These are phyloP conservation scores for Gymnocephalus cernua DNA, from an alignment of 2,113 vertebrate genomes.

Conservation along the genomic window DNA sequence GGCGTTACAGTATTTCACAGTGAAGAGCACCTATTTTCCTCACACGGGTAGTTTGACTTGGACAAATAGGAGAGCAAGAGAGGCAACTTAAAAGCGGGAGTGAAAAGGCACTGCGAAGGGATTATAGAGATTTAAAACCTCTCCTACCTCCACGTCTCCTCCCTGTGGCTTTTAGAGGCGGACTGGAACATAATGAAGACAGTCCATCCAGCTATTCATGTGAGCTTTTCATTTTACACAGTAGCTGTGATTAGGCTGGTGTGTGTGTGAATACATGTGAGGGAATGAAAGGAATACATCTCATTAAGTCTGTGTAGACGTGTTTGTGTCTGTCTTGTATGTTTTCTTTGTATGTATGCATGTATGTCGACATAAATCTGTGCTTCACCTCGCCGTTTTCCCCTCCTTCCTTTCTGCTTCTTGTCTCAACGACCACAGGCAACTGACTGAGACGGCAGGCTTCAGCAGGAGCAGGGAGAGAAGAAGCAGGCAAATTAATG, in stretches of 20 bases:
- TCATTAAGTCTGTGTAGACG: conserved; percentile 14
- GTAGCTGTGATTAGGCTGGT: conserved; percentile 19
- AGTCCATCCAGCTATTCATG: conserved; percentile 64
- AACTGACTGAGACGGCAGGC: conserved; percentile 66
- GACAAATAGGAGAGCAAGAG: conserved; percentile 58
- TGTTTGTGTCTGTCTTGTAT: conserved; percentile 8
- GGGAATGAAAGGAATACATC: conserved; percentile 35
- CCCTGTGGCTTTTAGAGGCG: conserved; percentile 54
- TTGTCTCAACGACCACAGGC: conserved; percentile 56
- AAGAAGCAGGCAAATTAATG: conserved; percentile 67
- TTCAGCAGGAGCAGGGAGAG: conserved; percentile 48
- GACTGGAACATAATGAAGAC: conserved; percentile 71
- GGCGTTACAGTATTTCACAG: conserved; percentile 33
- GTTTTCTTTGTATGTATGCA: conserved; percentile 18
- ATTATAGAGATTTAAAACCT: conserved; percentile 77
- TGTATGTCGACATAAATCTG: conserved; percentile 45
- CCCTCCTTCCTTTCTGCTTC: conserved; percentile 28
- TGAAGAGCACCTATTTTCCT: conserved; percentile 67
- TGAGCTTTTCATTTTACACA: conserved; percentile 49
- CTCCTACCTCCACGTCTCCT: conserved; percentile 48
- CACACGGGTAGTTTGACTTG: conserved; percentile 61
- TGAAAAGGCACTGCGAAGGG: conserved; percentile 52
- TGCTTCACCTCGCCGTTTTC: conserved; percentile 17
- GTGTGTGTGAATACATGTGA: conserved; percentile 7
- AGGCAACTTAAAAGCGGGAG: conserved; percentile 49